phyloP scores from a whole-genome alignment of 2,113 vertebrate genomes.

The Ageneiosus marmoratus region DNA sequence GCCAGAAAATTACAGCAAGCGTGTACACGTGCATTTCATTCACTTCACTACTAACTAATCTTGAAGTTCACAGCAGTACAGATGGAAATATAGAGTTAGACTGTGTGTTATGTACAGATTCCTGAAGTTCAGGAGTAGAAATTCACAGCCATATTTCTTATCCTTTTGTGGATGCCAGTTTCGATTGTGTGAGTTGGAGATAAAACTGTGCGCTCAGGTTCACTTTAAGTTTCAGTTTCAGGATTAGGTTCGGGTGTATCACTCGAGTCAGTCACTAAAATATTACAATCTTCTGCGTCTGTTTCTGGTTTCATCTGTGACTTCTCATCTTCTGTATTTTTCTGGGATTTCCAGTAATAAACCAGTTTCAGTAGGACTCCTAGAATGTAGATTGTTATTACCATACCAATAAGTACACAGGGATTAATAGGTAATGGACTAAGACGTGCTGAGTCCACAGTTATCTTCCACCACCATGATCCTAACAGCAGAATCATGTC shows the following conservation, averaged over 20 bases:
- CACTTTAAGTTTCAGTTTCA: background rate
- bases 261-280: background rate
- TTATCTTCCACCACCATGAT: constrained; percentile 66
- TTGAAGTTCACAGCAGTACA: background rate
- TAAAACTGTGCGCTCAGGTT: background rate
- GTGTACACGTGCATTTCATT: background rate
- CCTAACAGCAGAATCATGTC: constrained; percentile 74
- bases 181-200: background rate
- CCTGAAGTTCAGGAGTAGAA: constrained; percentile 60
- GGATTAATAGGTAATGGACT: background rate
- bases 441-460: background rate
- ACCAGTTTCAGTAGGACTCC: constrained; percentile 55
- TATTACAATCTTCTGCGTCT: background rate
- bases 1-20: background rate
- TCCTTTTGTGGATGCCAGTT: constrained; percentile 55
- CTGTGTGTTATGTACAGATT: background rate
- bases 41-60: background rate
- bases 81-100: background rate
- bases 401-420: background rate
- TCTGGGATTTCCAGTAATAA: constrained; percentile 57
- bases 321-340: background rate
- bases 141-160: constrained; percentile 61
- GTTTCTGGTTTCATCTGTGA: background rate
- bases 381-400: fast-evolving
- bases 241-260: background rate